Evolutionary conservation across 2,797 vertebrate genomes (phyloP), one percentile per base, ranked within the genome.

Genomic region (Rhinogobio ventralis): DNA sequence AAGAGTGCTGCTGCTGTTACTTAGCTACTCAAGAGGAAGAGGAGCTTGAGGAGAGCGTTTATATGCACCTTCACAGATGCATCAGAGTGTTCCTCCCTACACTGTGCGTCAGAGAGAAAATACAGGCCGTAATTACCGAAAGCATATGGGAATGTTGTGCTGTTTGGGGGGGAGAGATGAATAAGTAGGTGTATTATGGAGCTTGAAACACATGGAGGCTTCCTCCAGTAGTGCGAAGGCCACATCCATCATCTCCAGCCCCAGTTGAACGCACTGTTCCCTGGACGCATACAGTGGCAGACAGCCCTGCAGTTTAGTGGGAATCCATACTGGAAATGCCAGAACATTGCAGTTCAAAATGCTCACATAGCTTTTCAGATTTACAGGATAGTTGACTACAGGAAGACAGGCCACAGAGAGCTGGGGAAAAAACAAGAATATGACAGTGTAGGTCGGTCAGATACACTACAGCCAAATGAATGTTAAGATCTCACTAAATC

Each of bases 181-280:
- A 79, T 73, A 67, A 85, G 83, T 39, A 79, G 42, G 76, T 79
- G 76, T 46, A 79, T 79, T 49, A 72, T 85, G 42, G 55, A 79
- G 67, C 83, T 79, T 85, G 76, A 85, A 85, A 85, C 68, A 85
- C 83, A 72, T 64, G 76, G 68, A 72, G 68, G 55, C 55, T 73
- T 85, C 75, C 68, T 85, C 76, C 30, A 85, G 66, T 85, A 42
- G 76, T 64, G 68, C 23, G 42, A 79, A 68, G 55, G 76, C 67
- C 83, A 79, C 83, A 86, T 86, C 60, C 86, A 84, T 86, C 86
- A 86, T 86, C 28, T 74, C 46, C 36, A 67, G 49, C 68, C 68
- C 81, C 81, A 82, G 81, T 46, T 80, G 75, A 86, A 51, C 23
- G 33, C 51, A 39, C 67, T 57, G 82, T 73, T 83, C 85, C 81